Conservation (phyloP, 2,888 invertebrate genomes). For the Bombylius major region DNA sequence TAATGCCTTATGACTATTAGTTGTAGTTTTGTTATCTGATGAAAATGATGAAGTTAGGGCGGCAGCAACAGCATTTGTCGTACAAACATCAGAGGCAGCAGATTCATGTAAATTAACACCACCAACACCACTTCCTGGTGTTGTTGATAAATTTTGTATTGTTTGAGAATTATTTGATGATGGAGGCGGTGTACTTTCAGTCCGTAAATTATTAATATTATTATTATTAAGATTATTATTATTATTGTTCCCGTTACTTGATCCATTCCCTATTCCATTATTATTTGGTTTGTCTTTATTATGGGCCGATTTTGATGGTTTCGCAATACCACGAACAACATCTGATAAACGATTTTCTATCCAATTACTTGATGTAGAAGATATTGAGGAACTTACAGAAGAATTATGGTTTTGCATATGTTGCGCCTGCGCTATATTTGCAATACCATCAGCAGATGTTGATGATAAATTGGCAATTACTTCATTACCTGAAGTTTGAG, state of each 20-base stretch:
- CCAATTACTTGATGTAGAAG: slow-evolving; percentile 3
- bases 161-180: slow-evolving; percentile 20
- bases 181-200: slow-evolving; percentile 10
- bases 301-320: slow-evolving; percentile 24
- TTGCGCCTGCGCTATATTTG: not conserved
- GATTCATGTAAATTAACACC: slow-evolving; percentile 22
- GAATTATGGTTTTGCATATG: slow-evolving; percentile 1
- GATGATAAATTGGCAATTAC: not conserved
- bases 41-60: slow-evolving; percentile 46
- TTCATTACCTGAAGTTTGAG: not conserved
- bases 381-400: not conserved
- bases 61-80: slow-evolving; percentile 22
- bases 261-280: not conserved
- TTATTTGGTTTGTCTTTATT: slow-evolving; percentile 20
- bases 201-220: not conserved
- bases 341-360: slow-evolving; percentile 50
- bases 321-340: slow-evolving; percentile 63
- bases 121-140: not conserved
- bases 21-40: slow-evolving; percentile 32
- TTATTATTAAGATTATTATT: too few relatives aligned
- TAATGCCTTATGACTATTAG: slow-evolving; percentile 19
- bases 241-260: not conserved
- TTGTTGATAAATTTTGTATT: slow-evolving; percentile 6
- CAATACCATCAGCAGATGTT: slow-evolving; percentile 1
- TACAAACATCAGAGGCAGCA: not conserved